Conservation (phyloP, 92 coral and sea anemone species). For the Paragorgia papillata region DNA sequence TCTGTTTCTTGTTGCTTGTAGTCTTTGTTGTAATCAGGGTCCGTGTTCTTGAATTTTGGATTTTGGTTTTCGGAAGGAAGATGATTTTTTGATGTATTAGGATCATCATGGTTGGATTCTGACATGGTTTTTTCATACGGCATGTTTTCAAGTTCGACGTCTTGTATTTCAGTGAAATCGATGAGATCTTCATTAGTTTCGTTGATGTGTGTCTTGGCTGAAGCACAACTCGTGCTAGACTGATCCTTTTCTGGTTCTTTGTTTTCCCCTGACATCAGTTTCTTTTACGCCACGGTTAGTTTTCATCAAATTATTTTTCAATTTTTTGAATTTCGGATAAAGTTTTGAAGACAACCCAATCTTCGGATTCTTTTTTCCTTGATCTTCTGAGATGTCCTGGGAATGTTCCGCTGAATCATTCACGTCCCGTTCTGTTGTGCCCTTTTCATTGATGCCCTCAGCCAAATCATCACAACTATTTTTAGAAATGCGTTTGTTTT, state of each 20-base stretch:
- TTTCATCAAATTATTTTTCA: slow-evolving; percentile 13
- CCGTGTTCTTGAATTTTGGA: not conserved
- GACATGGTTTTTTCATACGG: too few species aligned
- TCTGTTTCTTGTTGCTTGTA: too few species aligned
- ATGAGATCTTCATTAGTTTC: not conserved
- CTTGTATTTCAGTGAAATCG: not conserved
- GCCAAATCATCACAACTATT: too few species aligned
- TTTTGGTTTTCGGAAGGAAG: not conserved
- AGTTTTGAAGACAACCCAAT: not conserved
- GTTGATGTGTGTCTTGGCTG: not conserved
- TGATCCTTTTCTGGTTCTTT: not conserved
- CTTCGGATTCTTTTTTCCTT: not conserved
- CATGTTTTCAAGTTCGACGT: too few species aligned
- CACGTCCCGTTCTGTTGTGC: too few species aligned
- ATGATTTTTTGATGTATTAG: too few species aligned
- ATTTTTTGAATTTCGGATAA: slow-evolving; percentile 34
- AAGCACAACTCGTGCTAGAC: not conserved
- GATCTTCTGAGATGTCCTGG: not conserved
- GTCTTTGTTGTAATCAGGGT: not conserved
- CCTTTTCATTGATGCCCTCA: too few species aligned
- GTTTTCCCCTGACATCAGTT: not conserved
- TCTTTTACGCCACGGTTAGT: slow-evolving; percentile 4
- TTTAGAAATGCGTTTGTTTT: too few species aligned
- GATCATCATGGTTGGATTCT: not conserved
- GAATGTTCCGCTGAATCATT: not conserved